Percentiles rank a stretch among this genome's conserved stretches.
These are phyloP conservation scores for Geotrypetes seraphini DNA, from an alignment of 2,797 vertebrate species.

Conservation along the genomic window DNA sequence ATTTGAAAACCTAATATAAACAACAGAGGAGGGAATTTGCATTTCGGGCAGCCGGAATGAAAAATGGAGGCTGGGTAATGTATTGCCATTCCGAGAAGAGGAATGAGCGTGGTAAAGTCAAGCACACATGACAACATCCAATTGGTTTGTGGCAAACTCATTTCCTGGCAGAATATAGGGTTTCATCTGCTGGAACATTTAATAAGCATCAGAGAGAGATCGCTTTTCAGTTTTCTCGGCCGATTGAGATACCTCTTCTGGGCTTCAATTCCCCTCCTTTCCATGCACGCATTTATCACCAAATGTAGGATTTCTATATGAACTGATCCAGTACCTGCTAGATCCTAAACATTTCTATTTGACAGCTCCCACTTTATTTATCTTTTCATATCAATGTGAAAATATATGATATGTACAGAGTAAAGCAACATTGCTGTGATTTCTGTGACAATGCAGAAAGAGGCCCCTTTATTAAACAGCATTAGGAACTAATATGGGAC, in stretches of 20 bases:
- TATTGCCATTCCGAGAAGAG: conserved; percentile 56
- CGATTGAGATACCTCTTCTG: conserved; percentile 35
- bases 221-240: conserved; percentile 36
- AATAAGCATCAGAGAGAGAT: conserved; percentile 63
- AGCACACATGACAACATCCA: conserved; percentile 48
- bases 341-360: conserved; percentile 44
- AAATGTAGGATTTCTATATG: conserved; percentile 50
- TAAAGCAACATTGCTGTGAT: conserved; percentile 18
- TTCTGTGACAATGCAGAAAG: no score
- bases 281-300: conserved; percentile 57
- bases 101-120: conserved; percentile 55
- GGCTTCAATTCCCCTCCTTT: conserved; percentile 28
- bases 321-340: conserved; percentile 54
- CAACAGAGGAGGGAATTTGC: conserved; percentile 65
- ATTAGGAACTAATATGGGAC: no score
- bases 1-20: conserved; percentile 78
- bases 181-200: conserved; percentile 64
- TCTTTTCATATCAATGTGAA: conserved; percentile 39
- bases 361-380: conserved; percentile 49
- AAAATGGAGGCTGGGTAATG: conserved; percentile 60
- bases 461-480: no score
- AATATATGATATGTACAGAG: conserved; percentile 12
- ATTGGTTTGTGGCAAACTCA: conserved; percentile 61
- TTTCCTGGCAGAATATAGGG: conserved; percentile 65
- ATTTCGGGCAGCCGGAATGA: conserved; percentile 64